A percentile compares a stretch with the other conserved stretches of the same genome.
These are phyloP conservation scores for Parnassius glacialis DNA, from an alignment of 2,888 invertebrate species.

Conservation along the genomic window DNA sequence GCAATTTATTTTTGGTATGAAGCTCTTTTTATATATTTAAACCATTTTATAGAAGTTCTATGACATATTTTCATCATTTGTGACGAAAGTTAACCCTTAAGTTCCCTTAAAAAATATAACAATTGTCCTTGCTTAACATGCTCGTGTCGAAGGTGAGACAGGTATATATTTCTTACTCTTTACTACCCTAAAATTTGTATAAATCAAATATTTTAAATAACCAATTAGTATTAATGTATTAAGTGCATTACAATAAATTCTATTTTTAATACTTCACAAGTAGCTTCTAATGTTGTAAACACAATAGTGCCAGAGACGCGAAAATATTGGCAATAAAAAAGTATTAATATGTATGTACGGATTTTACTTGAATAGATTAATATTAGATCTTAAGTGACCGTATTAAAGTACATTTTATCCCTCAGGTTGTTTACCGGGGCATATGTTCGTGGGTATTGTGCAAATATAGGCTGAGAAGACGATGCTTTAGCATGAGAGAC, in stretches of 20 bases:
- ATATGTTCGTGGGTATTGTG: conserved; percentile 24
- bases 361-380: conserved; percentile 33
- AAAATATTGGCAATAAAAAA: conserved; percentile 59
- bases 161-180: conserved; percentile 27
- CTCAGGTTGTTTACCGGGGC: conserved; percentile 8
- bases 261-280: conserved; percentile 71
- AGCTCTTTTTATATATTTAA: conserved; percentile 1
- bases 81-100: neutral
- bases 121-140: conserved; percentile 15
- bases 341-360: conserved; percentile 47
- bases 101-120: neutral
- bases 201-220: conserved; percentile 26
- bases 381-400: conserved; percentile 52
- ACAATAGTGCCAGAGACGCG: conserved; percentile 48
- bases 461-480: conserved; percentile 22
- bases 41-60: neutral
- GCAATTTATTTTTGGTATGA: conserved; percentile 17
- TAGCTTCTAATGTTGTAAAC: conserved; percentile 48
- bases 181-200: conserved; percentile 19
- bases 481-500: conserved; percentile 26
- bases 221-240: conserved; percentile 49
- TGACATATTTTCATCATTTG: neutral
- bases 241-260: conserved; percentile 60
- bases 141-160: conserved; percentile 22
- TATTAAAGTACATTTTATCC: conserved; percentile 54